Base-by-base conservation (phyloP, 1,140 invertebrate species). In the Gryon sp. region DNA sequence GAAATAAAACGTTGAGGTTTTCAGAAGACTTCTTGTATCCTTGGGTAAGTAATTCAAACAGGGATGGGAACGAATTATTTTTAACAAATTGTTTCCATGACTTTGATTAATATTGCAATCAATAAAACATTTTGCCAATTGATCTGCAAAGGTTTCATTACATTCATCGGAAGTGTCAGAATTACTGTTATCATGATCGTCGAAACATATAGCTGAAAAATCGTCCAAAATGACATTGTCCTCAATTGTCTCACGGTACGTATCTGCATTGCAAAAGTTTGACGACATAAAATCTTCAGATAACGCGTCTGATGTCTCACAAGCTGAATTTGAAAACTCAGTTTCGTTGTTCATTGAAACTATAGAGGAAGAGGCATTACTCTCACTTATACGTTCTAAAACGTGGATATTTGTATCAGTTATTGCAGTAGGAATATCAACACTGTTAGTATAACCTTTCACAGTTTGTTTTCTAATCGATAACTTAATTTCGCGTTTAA, bases 61-160 rank as follows among this genome's bases (percentile, higher is more conserved):
- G 2, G 0, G 9, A 34, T 59, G 53, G 1, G 40, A 59, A 9
- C 32, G 34, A 9, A 53, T 15, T 38, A 53, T n/a, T 0, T 38
- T 14, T 3, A 53, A 9, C 4, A 53, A 9, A 2, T n/a, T 22
- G n/a, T 52, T n/a, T 2, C 48, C 48, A 8, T 52, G 48, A 2
- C 0, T 7, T 36, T 52, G 48, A 14, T 19, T 52, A 7, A 52
- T 11, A 22, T 52, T 11, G n/a, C 16, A 20, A 18, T 18, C 0
- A 4, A 18, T 1, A 34, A 50, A 50, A 32, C 46, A 50, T 18
- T 24, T 4, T 12, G 46, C 46, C n/a, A 50, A 32, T 50, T 34
- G 9, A 1, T 50, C 4, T 50, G 16, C 0, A 30, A 50, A 50
- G n/a, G n/a, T n/a, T n/a, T n/a, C n/a, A n/a, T n/a, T n/a, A 34